These are phyloP conservation scores for Napeogenes inachia DNA, from an alignment of 2,888 invertebrate genomes.

Conservation along the genomic window DNA sequence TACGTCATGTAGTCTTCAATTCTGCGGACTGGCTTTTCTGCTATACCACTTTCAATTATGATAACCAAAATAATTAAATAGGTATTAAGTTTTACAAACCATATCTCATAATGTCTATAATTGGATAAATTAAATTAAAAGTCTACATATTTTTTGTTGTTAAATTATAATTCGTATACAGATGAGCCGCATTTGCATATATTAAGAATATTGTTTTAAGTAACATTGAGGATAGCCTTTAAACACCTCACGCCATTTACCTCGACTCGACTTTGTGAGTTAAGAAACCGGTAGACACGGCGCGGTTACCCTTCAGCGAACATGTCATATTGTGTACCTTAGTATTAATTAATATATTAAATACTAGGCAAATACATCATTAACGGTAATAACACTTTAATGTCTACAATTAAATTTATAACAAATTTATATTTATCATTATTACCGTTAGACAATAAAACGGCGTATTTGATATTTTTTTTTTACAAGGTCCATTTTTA, in stretches of 20 bases:
- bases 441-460: too few species aligned
- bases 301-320: constrained; percentile 70
- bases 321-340: constrained; percentile 31
- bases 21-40: too few species aligned
- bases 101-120: neutral
- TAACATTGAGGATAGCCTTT: constrained; percentile 38
- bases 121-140: constrained; percentile 2
- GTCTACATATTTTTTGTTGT: neutral
- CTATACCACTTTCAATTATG: too few species aligned
- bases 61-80: too few species aligned
- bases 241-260: constrained; percentile 63
- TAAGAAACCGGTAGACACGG: constrained; percentile 70
- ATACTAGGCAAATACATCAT: neutral
- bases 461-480: too few species aligned
- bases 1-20: too few species aligned
- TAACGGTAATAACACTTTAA: neutral
- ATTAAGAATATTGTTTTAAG: constrained; percentile 27
- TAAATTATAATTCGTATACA: constrained; percentile 7
- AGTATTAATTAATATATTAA: constrained; percentile 10
- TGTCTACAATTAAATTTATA: neutral
- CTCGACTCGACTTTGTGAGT: constrained; percentile 69
- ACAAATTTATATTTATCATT: too few species aligned
- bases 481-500: too few species aligned
- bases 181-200: constrained; percentile 27
- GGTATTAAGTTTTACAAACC: neutral